Base-by-base conservation (phyloP, 2,797 vertebrate genomes). In the Pseudopleuronectes americanus region DNA sequence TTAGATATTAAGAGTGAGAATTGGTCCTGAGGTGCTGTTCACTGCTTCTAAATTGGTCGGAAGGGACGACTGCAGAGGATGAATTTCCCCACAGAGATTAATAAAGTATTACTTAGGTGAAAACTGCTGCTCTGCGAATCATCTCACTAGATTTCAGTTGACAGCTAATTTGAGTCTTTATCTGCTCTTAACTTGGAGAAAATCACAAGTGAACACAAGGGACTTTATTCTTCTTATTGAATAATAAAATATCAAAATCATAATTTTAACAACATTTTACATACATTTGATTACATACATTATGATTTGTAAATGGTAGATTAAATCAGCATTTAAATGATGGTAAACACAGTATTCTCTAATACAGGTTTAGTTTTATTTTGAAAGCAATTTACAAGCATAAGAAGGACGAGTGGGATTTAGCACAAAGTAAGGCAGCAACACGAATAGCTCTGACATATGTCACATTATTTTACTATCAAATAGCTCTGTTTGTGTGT, bases 391-490 rank as follows among this genome's bases (percentile, higher is more conserved):
- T 68, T 53, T 71, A 23, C 12, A 28, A 65, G 54, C 60, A 62
- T 10, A 49, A 64, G 60, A 71, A 59, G 28, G 60, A 67, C 12
- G 7, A 19, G 43, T 45, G 43, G 17, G 43, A 45, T 19, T 45
- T 16, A 17, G 16, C 43, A 45, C 17, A 7, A 19, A 19, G 17
- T 45, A 19, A 6, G 17, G 17, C 4, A 45, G 43, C 71, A 70
- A 17, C 22, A 68, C 52, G 21, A 31, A 22, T 21, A 76, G 49
- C 68, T 87, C 81, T 78, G 72, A 86, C 71, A 48, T 62, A 57
- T 21, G 47, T n/a, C 71, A 65, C 74, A 45, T 61, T 33, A 13
- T 76, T 24, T 80, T 68, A 81, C 36, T 38, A 13, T 58, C 76
- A 83, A 64, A 59, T 7, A 7, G 12, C 22, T 16, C 4, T 45